A percentile compares a stretch with the other conserved stretches of the same genome.
These are phyloP conservation scores for Caranx melampygus DNA, from an alignment of 2,113 vertebrate species.

Conservation along the genomic window DNA sequence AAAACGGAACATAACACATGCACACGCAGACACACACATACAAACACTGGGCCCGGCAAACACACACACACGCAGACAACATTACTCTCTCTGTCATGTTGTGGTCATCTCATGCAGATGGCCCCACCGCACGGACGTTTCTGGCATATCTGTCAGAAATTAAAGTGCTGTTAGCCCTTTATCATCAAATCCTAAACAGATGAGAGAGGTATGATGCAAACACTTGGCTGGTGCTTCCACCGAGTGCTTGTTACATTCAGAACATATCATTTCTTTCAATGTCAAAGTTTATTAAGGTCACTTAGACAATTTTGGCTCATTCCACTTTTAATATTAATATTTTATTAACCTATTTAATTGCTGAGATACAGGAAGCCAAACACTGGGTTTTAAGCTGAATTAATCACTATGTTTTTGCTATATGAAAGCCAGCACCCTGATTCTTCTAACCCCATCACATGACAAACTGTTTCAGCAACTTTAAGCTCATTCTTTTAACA, in stretches of 20 bases:
- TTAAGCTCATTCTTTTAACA: not conserved
- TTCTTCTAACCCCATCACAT: too few species aligned
- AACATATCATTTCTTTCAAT: not conserved
- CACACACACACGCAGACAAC: constrained; percentile 32
- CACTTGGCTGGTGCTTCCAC: constrained; percentile 7
- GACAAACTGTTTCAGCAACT: too few species aligned
- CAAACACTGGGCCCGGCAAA: constrained; percentile 29
- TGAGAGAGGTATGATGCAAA: constrained; percentile 14
- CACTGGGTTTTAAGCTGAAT: not conserved
- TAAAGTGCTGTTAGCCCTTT: constrained; percentile 26
- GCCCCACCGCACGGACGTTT: constrained; percentile 9
- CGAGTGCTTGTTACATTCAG: constrained; percentile 4
- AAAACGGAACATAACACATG: constrained; percentile 65
- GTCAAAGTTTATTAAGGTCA: not conserved
- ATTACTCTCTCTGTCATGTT: constrained; percentile 29
- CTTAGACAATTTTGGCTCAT: not conserved
- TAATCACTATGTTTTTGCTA: not conserved
- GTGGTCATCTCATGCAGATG: constrained; percentile 63
- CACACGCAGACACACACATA: constrained; percentile 28
- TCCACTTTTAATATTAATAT: not conserved
- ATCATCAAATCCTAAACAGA: constrained; percentile 10
- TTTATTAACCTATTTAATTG: not conserved
- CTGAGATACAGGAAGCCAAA: not conserved
- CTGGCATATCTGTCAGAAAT: constrained; percentile 25
- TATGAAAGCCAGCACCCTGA: too few species aligned